phyloP scores from a whole-genome alignment of 53 echinoderm and acorn worm genomes.

The Glandiceps talaboti region DNA sequence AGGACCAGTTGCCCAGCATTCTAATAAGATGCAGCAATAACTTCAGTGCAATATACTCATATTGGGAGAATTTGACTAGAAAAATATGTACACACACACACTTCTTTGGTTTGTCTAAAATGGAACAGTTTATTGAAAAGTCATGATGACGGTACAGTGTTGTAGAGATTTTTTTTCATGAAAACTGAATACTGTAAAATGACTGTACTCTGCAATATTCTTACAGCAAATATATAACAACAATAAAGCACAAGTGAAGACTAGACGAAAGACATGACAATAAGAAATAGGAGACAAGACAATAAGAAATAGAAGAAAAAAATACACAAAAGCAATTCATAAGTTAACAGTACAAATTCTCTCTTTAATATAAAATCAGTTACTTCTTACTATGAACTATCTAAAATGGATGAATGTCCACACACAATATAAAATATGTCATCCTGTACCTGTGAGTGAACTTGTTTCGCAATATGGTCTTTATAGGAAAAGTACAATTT shows the following conservation, averaged over 20 bases:
- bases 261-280: background rate
- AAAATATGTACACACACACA: too few species aligned
- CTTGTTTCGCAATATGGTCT: slow-evolving; percentile 8
- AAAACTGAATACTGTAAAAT: background rate
- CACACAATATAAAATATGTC: background rate
- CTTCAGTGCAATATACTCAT: too few species aligned
- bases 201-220: background rate
- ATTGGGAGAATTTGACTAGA: too few species aligned
- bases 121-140: background rate
- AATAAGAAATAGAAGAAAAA: background rate
- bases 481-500: slow-evolving; percentile 41
- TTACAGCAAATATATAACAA: background rate
- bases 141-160: background rate
- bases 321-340: too few species aligned
- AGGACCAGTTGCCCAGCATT: too few species aligned
- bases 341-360: background rate
- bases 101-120: too few species aligned
- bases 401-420: background rate
- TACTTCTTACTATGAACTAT: background rate
- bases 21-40: too few species aligned
- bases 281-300: background rate
- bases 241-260: background rate
- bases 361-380: background rate
- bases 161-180: background rate
- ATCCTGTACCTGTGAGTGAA: background rate